Evolutionary conservation across 2,797 vertebrate genomes (phyloP), one percentile per base, ranked within the genome.

Genomic region (Sebastes cheni): DNA sequence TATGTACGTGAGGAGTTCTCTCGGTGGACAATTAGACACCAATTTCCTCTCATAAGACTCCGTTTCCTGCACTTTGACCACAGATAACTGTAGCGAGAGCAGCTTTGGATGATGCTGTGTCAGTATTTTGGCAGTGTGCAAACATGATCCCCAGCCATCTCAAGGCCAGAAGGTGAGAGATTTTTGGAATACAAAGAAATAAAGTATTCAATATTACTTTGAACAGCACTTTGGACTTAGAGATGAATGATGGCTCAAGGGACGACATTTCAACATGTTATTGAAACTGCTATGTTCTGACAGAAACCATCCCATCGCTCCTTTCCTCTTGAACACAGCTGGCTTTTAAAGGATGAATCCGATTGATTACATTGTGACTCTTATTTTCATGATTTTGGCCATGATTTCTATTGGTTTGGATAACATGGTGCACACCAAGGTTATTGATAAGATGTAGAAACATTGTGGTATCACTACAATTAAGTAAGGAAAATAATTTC

Each of bases 71-170:
- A 68, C 66, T 66, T 77, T 73, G 61, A 71, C 32, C 23, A 2
- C 23, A 25, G 22, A 46, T 30, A 75, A 73, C 39, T 74, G 42
- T 27, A 67, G 36, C 39, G 32, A 50, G 55, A 75, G 22, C 60
- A 71, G 34, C 22, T 75, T 81, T 88, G 80, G 65, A 85, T 81
- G 65, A 85, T 81, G 72, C 32, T 79, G 64, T 67, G 30, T 60
- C 66, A 88, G 70, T 58, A 20, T 68, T 50, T 86, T 88, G 85
- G 88, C 86, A 32, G 32, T 22, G 27, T 65, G 42, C 66, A 55
- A 77, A 80, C 39, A 61, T 4, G 34, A 77, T 83, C 72, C 46
- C 56, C 20, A 86, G 50, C 42, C 50, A 65, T 64, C 22, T 75
- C 23, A 39, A 80, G 72, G 71, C 74, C 71, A 86, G 39, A 50